phyloP scores from a whole-genome alignment of 2,888 invertebrate species.

The Cremastinae sp. region DNA sequence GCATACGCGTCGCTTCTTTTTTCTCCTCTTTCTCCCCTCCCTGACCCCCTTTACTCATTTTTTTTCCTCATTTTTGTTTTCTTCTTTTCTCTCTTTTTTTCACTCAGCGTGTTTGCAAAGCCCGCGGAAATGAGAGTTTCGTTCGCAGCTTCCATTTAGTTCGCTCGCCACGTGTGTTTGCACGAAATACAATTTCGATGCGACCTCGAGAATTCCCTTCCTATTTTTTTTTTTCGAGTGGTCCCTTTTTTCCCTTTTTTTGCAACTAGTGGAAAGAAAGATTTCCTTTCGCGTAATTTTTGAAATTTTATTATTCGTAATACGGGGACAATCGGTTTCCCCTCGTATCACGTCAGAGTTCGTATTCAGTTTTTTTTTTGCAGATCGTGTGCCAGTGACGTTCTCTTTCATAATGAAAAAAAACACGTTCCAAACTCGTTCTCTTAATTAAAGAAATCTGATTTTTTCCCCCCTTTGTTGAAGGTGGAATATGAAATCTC shows the following conservation, averaged over 20 bases:
- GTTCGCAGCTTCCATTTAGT: constrained; percentile 26
- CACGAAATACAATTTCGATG: constrained; percentile 29
- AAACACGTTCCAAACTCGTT: no score
- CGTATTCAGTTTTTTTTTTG: no score
- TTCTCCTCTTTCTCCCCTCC: constrained; percentile 7
- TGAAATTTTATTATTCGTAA: no score
- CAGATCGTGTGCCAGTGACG: no score
- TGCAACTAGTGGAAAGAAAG: background rate
- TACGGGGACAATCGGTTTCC: no score
- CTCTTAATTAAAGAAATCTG: no score
- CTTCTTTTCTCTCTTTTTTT: constrained; percentile 4
- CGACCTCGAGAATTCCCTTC: constrained; percentile 7
- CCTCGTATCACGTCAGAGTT: no score
- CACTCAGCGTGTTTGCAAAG: constrained; percentile 33
- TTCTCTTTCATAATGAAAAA: no score
- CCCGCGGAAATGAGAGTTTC: constrained; percentile 52
- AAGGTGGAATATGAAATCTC: no score
- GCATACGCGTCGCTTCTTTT: constrained; percentile 32
- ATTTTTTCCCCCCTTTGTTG: no score
- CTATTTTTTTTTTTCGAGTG: background rate
- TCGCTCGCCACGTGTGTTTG: constrained; percentile 6
- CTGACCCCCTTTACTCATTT: background rate
- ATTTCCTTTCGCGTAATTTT: no score
- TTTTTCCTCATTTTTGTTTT: constrained; percentile 11
- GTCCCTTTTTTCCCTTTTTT: background rate